Evolutionary conservation across 2,797 vertebrate species (phyloP).

Genomic region (Cheirogaleus major): DNA sequence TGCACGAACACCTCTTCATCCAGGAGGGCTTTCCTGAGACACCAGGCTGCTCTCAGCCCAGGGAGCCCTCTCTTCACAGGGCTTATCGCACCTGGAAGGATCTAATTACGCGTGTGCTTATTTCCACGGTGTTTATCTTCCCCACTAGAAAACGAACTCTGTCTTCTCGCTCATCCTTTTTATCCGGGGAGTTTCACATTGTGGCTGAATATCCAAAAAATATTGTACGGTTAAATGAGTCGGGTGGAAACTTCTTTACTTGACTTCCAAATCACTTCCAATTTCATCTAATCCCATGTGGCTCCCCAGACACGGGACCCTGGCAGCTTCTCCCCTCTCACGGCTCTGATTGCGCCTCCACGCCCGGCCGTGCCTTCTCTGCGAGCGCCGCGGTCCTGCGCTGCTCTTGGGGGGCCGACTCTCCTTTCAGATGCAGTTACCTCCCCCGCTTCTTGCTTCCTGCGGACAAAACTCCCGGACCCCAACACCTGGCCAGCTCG

Average conservation of each 20-base stretch:
- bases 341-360: accelerated
- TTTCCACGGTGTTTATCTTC: not conserved
- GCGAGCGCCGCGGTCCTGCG: accelerated
- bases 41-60: not conserved
- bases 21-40: accelerated
- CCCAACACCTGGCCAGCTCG: not conserved
- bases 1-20: accelerated
- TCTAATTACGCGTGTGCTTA: not conserved
- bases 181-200: not conserved
- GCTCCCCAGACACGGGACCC: accelerated
- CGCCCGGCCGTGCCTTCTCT: accelerated
- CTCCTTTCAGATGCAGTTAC: not conserved
- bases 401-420: not conserved
- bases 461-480: not conserved
- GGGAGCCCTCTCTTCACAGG: no score
- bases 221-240: not conserved
- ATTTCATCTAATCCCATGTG: not conserved
- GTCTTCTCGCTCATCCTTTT: not conserved
- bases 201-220: not conserved
- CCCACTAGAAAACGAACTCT: not conserved
- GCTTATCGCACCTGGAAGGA: not conserved
- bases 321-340: not conserved
- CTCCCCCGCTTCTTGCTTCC: not conserved
- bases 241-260: not conserved
- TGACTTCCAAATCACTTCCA: not conserved